A percentile compares a stretch with the other conserved stretches of the same genome.
Conservation (phyloP, 64 coral and sea anemone genomes). For the Pachyseris speciosa region DNA sequence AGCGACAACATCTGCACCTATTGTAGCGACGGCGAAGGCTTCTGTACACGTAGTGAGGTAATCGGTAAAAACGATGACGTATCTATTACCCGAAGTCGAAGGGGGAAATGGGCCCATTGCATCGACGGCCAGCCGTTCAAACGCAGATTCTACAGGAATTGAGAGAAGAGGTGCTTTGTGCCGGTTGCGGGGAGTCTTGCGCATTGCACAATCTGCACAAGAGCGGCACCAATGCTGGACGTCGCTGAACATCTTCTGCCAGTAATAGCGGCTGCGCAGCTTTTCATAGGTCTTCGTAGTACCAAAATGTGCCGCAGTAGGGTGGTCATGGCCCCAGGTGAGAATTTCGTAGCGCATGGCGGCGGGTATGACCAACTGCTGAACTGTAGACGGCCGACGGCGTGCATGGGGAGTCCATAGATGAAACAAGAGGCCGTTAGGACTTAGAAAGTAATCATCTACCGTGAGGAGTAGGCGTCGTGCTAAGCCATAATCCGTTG, state of each 20-base stretch:
- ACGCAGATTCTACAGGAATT: slow-evolving; percentile 22
- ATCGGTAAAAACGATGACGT: slow-evolving; percentile 29
- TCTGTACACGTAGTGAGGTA: slow-evolving; percentile 13
- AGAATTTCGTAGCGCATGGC: slow-evolving; percentile 14
- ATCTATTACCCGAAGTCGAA: slow-evolving; percentile 5
- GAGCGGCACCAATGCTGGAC: neutral
- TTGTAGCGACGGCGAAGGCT: neutral
- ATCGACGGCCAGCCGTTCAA: slow-evolving; percentile 19
- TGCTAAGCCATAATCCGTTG: neutral
- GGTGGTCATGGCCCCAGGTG: neutral
- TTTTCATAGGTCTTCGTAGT: slow-evolving; percentile 40
- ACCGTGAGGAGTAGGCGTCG: neutral
- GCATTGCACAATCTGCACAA: slow-evolving; percentile 5
- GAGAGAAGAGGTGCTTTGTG: slow-evolving; percentile 19
- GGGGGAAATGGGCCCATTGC: neutral
- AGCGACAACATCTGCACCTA: neutral
- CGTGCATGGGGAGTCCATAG: neutral
- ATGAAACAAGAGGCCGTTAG: slow-evolving; percentile 5
- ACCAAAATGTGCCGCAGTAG: slow-evolving; percentile 4
- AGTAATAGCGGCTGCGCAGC: neutral
- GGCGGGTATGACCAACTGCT: slow-evolving; percentile 26
- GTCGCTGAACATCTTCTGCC: slow-evolving; percentile 29
- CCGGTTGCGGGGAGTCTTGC: slow-evolving; percentile 5
- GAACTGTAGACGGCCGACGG: neutral
- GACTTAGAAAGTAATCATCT: slow-evolving; percentile 37